Evolutionary conservation across 2,113 vertebrate genomes (phyloP), one percentile per base, ranked within the genome.

Genomic region (Bufo bufo): DNA sequence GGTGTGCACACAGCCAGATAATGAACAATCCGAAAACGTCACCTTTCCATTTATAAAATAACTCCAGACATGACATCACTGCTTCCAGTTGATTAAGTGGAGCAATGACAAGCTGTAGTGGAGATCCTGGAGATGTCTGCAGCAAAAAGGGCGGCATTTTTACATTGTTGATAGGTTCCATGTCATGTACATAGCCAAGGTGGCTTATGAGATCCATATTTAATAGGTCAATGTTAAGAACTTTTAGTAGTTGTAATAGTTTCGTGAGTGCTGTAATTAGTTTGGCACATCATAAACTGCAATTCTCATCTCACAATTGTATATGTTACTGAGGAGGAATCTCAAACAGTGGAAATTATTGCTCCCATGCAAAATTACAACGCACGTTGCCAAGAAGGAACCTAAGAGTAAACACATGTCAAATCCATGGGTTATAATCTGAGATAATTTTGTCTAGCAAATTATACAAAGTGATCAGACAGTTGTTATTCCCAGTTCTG

Each of bases 61-160:
- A 52, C 58, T 63, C 79, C 78, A 87, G 86, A 87, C 86, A 87
- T 87, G 86, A 87, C 86, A 87, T 87, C 78, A 87, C 20, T 69
- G 49, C n/a, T 56, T 75, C 86, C 79, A 47, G 66, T 52, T 87
- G 86, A 87, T 87, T 87, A 87, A 69, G 79, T 56, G 61, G 54
- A n/a, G 50, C 66, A 82, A 75, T 82, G 79, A 87, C 79, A 87
- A 71, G 78, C 14, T 75, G 79, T 75, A 77, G 56, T 43, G 69
- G 79, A 63, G 86, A 69, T 65, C 71, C 20, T 17, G 79, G 65
- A 87, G 86, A 59, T 82, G 79, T 82, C 66, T 75, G 65, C 50
- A 47, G 50, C 47, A 69, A 63, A 71, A 87, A 47, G 85, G 77
- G 49, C 86, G 45, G 79, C 65, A 56, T 59, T 52, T 82, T 75